Evolutionary conservation across 2,113 vertebrate genomes (phyloP), one percentile per base, ranked within the genome.

Genomic region (Oryzias javanicus): DNA sequence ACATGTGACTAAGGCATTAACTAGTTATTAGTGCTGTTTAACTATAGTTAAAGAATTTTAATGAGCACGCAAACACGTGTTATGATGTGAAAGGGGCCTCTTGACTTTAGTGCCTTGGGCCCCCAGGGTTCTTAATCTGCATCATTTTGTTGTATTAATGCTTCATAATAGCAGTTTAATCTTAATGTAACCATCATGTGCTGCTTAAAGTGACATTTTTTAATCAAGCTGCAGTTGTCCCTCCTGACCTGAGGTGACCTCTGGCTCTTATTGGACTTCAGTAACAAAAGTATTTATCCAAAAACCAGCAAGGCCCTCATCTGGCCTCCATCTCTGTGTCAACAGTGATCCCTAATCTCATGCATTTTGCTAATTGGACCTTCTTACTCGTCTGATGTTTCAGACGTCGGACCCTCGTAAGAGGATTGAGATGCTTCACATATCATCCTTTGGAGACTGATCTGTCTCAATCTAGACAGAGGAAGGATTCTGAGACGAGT

Each of bases 371-470:
- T 91, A 89, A 88, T 82, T 81, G 75, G 61, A 76, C 60, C 78
- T 49, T 82, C 74, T 81, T 81, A 87, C 76, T 72, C 86, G 85
- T 89, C 87, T 86, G 81, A 85, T 55, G 67, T 72, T 77, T 88
- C 87, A 89, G 88, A 89, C 85, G 63, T 88, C 87, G 88, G 88
- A 89, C 85, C 65, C 52, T 49, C 47, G 74, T 90, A 89, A 91
- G 87, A 90, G 84, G 89, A 89, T 89, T 88, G 86, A 82, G 67
- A 80, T 58, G 64, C 71, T 60, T 80, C 74, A 74, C 76, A 44
- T 42, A 20, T 49, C 58, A 54, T 49, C 73, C 52, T 49, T 72
- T 50, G 63, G 47, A 68, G 65, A 75, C 71, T 85, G 82, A 87
- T 88, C 84, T 72, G 68, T 82, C 70, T 72, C 53, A 48, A 62